Base-by-base conservation (phyloP, 2,888 invertebrate species). In the Dryocosmus kuriphilus region DNA sequence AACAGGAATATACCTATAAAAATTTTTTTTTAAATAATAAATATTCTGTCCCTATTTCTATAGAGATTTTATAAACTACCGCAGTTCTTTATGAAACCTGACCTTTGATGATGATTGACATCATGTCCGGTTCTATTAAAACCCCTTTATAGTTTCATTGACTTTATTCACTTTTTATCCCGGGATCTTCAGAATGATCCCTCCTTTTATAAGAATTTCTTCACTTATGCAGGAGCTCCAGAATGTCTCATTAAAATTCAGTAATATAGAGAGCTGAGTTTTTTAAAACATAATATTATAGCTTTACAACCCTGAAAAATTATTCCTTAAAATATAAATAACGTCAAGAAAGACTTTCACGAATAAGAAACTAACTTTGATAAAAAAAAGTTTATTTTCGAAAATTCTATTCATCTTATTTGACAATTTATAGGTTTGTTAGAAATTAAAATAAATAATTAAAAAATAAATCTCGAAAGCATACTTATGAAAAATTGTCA, bases 101-200 rank as follows among this genome's bases (percentile, higher is more conserved):
- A 51, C 51, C 51, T 51, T 51, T 51, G 0, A 51, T 51, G 51
- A 51, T 8, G n/a, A 51, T 51, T n/a, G 51, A n/a, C 51, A 16
- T 51, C 51, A 51, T n/a, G 16, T 51, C 8, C n/a, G 9, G n/a
- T 51, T 51, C n/a, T 1, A 9, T 51, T n/a, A 51, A n/a, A 51
- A 51, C 7, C 46, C 46, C 46, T 46, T 46, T n/a, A 51, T 51
- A 51, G 51, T 51, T 51, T 51, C n/a, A n/a, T 51, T 51, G 51
- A 51, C n/a, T 51, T n/a, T n/a, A 51, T 51, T 51, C 51, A 51
- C 8, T 51, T 51, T 51, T 51, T 9, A 51, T n/a, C 51, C 51
- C 9, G n/a, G 51, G 51, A 51, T 51, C n/a, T 51, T 51, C 51
- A 51, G 51, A 51, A 51, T 51, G 51, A 51, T 51, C 51, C 51